Evolutionary conservation across 2,797 vertebrate species (phyloP).

Genomic region (Peromyscus aztecus): DNA sequence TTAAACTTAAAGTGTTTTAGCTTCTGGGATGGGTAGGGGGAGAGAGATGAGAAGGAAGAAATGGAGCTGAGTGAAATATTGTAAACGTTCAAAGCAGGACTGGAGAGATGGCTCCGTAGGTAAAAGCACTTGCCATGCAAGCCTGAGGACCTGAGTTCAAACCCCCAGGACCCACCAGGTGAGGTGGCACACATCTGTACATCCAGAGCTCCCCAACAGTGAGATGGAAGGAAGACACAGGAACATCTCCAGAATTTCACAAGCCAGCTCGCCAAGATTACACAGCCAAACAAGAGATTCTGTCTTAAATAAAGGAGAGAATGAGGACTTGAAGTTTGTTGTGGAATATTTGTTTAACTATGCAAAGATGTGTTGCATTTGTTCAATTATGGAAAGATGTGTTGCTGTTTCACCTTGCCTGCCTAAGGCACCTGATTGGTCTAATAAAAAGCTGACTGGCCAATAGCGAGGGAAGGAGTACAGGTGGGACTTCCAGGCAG

Average conservation of each 20-base stretch:
- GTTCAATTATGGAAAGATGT: background rate
- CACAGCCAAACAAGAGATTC: background rate
- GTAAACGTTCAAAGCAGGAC: background rate
- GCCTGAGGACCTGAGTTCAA: background rate
- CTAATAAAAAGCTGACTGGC: background rate
- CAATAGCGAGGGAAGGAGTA: background rate
- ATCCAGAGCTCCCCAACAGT: background rate
- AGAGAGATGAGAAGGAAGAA: background rate
- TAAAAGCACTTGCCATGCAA: background rate
- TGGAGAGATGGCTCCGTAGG: background rate
- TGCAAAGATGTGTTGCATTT: background rate
- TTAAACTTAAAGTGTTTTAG: conserved; percentile 29
- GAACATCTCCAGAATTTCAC: background rate
- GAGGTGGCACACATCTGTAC: background rate
- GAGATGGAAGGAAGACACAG: background rate
- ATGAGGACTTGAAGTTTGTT: background rate
- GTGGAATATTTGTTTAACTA: no score
- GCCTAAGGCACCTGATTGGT: background rate
- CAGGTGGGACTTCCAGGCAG: background rate
- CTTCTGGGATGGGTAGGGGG: background rate
- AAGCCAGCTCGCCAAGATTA: background rate
- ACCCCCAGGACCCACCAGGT: background rate
- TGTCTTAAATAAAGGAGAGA: background rate
- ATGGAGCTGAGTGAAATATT: background rate
- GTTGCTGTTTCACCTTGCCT: background rate